Percentiles rank a stretch among this genome's conserved stretches.
Conservation (phyloP, 2,888 invertebrate genomes). For the Hydropsyche betteni region DNA sequence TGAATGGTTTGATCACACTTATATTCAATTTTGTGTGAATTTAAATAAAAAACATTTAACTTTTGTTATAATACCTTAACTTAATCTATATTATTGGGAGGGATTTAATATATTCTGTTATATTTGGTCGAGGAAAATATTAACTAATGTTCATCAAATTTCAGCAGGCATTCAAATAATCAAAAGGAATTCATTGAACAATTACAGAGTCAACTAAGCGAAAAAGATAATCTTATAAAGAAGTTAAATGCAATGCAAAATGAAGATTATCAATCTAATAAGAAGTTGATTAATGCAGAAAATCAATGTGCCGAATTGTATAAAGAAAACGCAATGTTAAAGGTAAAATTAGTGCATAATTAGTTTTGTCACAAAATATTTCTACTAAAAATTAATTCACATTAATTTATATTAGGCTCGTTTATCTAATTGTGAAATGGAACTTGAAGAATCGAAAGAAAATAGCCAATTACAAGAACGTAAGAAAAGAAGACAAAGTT, state of each 20-base stretch:
- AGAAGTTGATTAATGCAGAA: constrained; percentile 59
- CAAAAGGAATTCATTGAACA: constrained; percentile 60
- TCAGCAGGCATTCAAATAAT: constrained; percentile 47
- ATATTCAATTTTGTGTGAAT: not conserved
- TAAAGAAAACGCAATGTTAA: constrained; percentile 57
- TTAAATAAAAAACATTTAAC: not conserved
- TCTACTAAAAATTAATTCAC: not conserved
- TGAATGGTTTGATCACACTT: constrained; percentile 39
- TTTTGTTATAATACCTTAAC: too few species aligned
- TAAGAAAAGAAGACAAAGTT: constrained; percentile 59
- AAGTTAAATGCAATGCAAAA: constrained; percentile 60
- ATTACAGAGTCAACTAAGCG: constrained; percentile 57
- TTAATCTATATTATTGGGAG: too few species aligned
- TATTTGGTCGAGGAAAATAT: too few species aligned
- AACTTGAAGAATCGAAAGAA: constrained; percentile 35
- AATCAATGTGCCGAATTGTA: constrained; percentile 57
- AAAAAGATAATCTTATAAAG: constrained; percentile 58
- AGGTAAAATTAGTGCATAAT: constrained; percentile 54
- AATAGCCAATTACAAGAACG: constrained; percentile 50
- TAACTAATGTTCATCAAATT: not conserved
- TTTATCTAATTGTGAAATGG: constrained; percentile 40
- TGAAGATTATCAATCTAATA: constrained; percentile 60
- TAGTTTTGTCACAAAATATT: not conserved
- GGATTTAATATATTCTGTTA: too few species aligned
- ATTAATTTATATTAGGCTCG: constrained; percentile 29